phyloP scores from a whole-genome alignment of 2,888 invertebrate genomes.

The Agapostemon virescens region DNA sequence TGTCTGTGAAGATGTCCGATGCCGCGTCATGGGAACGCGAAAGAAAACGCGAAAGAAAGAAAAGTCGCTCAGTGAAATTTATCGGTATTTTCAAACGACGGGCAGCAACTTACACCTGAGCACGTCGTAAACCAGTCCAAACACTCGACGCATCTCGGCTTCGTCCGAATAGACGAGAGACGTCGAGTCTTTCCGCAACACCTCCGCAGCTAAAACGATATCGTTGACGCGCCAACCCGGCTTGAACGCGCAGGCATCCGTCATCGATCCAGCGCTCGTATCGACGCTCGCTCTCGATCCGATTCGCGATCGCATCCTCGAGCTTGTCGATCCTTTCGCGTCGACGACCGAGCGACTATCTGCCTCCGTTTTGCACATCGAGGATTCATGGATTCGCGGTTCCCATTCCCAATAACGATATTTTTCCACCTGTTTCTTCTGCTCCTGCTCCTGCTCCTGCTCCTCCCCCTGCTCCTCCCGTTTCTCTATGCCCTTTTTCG shows the following conservation, averaged over 20 bases:
- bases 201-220: conserved; percentile 72
- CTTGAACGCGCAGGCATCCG: conserved; percentile 68
- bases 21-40: neutral
- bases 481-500: neutral
- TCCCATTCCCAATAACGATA: conserved; percentile 71
- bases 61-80: no score
- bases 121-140: conserved; percentile 88
- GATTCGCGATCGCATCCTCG: neutral
- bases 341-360: conserved; percentile 39
- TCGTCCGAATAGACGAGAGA: conserved; percentile 81
- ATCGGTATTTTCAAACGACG: neutral
- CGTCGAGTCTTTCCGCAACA: conserved; percentile 61
- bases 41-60: neutral
- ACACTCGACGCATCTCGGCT: conserved; percentile 88
- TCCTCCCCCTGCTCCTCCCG: neutral
- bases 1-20: conserved; percentile 83
- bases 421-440: neutral
- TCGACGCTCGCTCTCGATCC: conserved; percentile 55
- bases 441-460: neutral
- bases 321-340: conserved; percentile 45
- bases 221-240: conserved; percentile 75
- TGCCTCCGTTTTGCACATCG: conserved; percentile 48
- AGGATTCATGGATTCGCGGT: conserved; percentile 17
- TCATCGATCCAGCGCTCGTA: conserved; percentile 68
- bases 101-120: conserved; percentile 84